phyloP scores from a whole-genome alignment of 2,888 invertebrate species.

The Torymus tubicola region DNA sequence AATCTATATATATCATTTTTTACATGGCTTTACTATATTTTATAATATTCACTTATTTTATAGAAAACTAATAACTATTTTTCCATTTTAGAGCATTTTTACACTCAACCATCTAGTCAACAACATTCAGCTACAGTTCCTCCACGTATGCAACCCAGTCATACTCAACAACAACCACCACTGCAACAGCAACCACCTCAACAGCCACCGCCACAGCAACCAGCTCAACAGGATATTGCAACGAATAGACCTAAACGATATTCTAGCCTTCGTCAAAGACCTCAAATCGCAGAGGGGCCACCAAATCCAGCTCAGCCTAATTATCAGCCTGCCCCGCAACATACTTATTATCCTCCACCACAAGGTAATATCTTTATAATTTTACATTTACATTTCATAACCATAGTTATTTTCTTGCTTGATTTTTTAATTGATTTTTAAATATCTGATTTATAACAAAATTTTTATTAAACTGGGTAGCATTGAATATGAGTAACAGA shows the following conservation, averaged over 20 bases:
- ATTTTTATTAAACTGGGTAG: no score
- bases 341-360: slow-evolving; percentile 70
- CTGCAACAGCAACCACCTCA: slow-evolving; percentile 68
- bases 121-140: slow-evolving; percentile 69
- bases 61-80: background rate
- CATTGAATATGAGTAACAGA: no score
- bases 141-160: slow-evolving; percentile 75
- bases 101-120: slow-evolving; percentile 70
- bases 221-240: slow-evolving; percentile 68
- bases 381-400: no score
- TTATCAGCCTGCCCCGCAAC: slow-evolving; percentile 71
- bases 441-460: background rate
- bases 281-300: slow-evolving; percentile 71
- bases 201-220: slow-evolving; percentile 67
- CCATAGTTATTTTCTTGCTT: background rate
- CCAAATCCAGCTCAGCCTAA: slow-evolving; percentile 65
- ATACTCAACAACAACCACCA: slow-evolving; percentile 67
- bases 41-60: background rate
- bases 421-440: slow-evolving; percentile 19
- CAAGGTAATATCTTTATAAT: slow-evolving; percentile 67
- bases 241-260: slow-evolving; percentile 81
- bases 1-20: no score
- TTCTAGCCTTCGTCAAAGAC: slow-evolving; percentile 82
- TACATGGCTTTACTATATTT: no score
- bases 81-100: slow-evolving; percentile 70